Conservation (phyloP, 2,113 vertebrate species). For the Picathartes gymnocephalus region DNA sequence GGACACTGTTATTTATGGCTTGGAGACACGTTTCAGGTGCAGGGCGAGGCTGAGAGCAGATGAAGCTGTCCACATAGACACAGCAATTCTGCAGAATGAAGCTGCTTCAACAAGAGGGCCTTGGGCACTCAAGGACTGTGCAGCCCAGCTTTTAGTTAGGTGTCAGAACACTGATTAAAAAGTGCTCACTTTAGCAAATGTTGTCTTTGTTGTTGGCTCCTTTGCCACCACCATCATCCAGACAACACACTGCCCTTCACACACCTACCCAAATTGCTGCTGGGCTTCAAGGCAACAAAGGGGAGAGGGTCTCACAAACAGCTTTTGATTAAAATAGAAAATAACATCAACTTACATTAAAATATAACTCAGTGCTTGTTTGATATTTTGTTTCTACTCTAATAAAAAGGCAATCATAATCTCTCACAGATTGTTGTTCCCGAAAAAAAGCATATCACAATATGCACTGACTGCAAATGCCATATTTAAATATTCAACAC, state of each 20-base stretch:
- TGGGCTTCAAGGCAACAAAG: not conserved
- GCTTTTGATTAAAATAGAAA: not conserved
- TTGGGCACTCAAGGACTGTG: not conserved
- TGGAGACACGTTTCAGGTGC: not conserved
- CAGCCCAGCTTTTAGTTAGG: not conserved
- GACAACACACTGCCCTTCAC: fast-evolving
- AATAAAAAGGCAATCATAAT: not conserved
- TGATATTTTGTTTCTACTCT: not conserved
- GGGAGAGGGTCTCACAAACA: not conserved
- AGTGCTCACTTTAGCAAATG: not conserved
- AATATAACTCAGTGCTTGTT: not conserved
- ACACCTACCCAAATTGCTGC: not conserved
- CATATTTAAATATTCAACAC: not conserved
- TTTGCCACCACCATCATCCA: not conserved
- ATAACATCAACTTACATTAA: not conserved
- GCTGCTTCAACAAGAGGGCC: not conserved
- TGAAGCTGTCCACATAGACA: not conserved
- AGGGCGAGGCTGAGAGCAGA: not conserved
- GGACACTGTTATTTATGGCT: not conserved
- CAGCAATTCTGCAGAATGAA: not conserved
- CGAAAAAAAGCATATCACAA: not conserved
- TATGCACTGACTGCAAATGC: not conserved
- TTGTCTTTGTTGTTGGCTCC: not conserved
- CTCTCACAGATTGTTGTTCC: not conserved
- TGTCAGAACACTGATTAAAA: not conserved